Percentiles rank a stretch among this genome's conserved stretches.
Evolutionary conservation across 2,797 vertebrate genomes (phyloP).

Genomic region (Rousettus madagascariensis): DNA sequence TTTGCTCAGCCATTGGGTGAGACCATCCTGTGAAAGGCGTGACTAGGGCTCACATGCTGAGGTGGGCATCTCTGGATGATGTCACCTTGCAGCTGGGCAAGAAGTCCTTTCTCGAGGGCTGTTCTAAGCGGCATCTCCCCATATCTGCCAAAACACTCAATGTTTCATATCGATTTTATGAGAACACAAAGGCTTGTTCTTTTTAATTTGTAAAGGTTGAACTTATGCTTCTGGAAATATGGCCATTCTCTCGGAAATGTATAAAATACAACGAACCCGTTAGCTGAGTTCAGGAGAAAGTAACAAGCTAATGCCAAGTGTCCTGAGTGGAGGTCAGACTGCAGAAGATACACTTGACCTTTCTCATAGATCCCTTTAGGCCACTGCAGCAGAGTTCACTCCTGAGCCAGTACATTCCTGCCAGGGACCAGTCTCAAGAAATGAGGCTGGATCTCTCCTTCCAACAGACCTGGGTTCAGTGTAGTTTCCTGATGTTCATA

Average conservation of each 20-base stretch:
- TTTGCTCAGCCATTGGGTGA: not conserved
- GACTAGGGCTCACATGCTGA: not conserved
- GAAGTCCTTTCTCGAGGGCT: not conserved
- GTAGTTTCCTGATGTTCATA: not conserved
- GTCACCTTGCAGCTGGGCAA: not conserved
- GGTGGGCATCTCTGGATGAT: not conserved
- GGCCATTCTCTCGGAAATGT: not conserved
- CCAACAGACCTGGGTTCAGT: not conserved
- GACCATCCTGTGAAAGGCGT: not conserved
- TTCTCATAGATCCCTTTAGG: not conserved
- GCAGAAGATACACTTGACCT: not conserved
- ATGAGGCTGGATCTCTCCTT: not conserved
- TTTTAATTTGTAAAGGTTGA: not conserved
- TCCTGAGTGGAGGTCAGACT: not conserved
- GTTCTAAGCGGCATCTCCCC: not conserved
- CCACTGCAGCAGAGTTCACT: not conserved
- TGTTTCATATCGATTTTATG: conserved; percentile 2
- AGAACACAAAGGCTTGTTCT: not conserved
- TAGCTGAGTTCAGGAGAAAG: conserved; percentile 26
- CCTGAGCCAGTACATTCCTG: not conserved
- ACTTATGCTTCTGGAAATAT: no score
- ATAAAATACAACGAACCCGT: not conserved
- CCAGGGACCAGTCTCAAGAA: not conserved
- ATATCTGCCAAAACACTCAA: not conserved
- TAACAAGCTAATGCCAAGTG: not conserved